These are phyloP conservation scores for Neosalanx taihuensis DNA, from an alignment of 2,797 vertebrate species.

Conservation along the genomic window DNA sequence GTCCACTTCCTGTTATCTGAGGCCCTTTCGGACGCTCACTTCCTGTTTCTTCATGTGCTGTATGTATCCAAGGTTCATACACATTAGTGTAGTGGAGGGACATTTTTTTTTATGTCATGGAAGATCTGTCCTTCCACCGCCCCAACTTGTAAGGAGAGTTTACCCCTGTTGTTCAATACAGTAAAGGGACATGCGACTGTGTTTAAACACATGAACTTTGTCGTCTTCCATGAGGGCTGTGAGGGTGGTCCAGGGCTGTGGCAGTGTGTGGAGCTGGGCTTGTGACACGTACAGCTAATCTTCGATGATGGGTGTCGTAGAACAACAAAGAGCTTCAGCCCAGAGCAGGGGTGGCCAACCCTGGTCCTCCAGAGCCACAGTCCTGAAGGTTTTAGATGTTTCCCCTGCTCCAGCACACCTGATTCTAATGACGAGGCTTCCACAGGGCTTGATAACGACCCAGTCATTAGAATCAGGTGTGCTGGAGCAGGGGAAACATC, in stretches of 20 bases:
- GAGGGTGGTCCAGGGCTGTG: conserved; percentile 11
- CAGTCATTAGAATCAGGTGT: too few relatives aligned
- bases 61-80: not conserved
- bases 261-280: conserved; percentile 6
- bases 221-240: not conserved
- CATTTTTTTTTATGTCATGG: not conserved
- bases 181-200: not conserved
- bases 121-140: not conserved
- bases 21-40: conserved; percentile 36
- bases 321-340: not conserved
- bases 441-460: too few relatives aligned
- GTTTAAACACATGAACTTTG: not conserved
- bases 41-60: conserved; percentile 23
- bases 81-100: not conserved
- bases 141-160: not conserved
- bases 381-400: too few relatives aligned
- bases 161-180: not conserved
- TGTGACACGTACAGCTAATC: conserved; percentile 15
- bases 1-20: conserved; percentile 59
- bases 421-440: too few relatives aligned
- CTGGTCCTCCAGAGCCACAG: too few relatives aligned
- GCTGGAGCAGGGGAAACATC: too few relatives aligned
- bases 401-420: too few relatives aligned
- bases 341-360: too few relatives aligned
- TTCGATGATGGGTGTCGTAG: not conserved